phyloP scores from a whole-genome alignment of 2,797 vertebrate genomes.

The Halcyon leucocephala region DNA sequence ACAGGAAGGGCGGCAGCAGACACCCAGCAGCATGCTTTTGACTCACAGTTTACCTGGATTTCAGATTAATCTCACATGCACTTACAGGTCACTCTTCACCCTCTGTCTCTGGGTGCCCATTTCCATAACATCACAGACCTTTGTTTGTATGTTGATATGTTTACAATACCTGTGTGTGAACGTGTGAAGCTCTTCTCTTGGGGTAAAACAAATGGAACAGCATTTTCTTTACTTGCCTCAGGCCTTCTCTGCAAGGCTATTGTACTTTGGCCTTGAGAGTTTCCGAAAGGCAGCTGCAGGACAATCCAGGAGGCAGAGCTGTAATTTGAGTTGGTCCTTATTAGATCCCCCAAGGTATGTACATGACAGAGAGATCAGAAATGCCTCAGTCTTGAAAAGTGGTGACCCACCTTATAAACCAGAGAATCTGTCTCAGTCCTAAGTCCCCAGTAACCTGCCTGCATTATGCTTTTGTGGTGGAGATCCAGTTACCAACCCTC shows the following conservation, averaged over 20 bases:
- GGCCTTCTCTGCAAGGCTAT: not conserved
- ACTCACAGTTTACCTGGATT: not conserved
- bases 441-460: not conserved
- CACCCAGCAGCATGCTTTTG: not conserved
- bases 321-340: not conserved
- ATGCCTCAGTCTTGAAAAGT: not conserved
- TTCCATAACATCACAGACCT: not conserved
- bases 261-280: not conserved
- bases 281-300: not conserved
- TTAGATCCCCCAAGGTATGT: not conserved
- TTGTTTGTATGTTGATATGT: not conserved
- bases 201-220: not conserved
- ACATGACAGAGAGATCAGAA: not conserved
- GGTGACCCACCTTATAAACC: not conserved
- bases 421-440: not conserved
- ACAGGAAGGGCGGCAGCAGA: not conserved
- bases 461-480: not conserved
- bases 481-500: not conserved
- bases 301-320: not conserved
- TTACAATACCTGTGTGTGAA: not conserved
- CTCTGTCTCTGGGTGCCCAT: not conserved
- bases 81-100: not conserved
- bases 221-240: not conserved
- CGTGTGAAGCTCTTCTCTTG: not conserved
- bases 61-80: not conserved